A percentile compares a stretch with the other conserved stretches of the same genome.
Evolutionary conservation across 2,888 invertebrate species (phyloP).

Genomic region (Thereva unica): DNA sequence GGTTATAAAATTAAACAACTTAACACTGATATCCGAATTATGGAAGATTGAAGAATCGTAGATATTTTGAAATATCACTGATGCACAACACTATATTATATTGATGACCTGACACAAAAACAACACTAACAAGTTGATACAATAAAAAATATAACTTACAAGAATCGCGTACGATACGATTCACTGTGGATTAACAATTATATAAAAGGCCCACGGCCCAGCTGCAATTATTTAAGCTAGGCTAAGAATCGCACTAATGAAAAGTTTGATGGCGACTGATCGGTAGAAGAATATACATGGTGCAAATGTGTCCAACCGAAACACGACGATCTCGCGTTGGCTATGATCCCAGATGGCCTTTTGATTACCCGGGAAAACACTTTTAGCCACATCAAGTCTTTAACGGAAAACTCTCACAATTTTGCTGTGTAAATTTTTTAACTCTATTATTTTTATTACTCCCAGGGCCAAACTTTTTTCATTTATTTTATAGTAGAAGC

Average conservation of each 20-base stretch:
- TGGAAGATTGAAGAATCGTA: no score
- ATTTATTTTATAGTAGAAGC: no score
- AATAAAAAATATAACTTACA: no score
- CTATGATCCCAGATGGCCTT: conserved; percentile 58
- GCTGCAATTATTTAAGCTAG: conserved; percentile 42
- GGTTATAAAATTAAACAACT: no score
- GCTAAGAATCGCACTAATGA: conserved; percentile 59
- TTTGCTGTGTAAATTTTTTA: conserved; percentile 20
- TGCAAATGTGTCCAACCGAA: conserved; percentile 44
- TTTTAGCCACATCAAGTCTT: conserved; percentile 32
- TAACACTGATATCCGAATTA: no score
- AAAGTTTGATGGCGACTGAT: conserved; percentile 60
- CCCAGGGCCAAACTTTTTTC: conserved; percentile 39
- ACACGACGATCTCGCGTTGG: conserved; percentile 47
- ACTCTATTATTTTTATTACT: conserved; percentile 40
- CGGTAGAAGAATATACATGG: conserved; percentile 55
- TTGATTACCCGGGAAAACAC: conserved; percentile 58
- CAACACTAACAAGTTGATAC: no score
- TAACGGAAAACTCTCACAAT: background rate
- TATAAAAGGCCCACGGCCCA: conserved; percentile 44
- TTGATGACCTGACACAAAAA: no score
- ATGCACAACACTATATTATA: no score
- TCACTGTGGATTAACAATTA: conserved; percentile 16
- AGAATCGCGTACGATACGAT: no score
- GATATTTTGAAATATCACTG: no score